Conservation (phyloP, 23 tunicate species). For the Diplosoma virens region DNA sequence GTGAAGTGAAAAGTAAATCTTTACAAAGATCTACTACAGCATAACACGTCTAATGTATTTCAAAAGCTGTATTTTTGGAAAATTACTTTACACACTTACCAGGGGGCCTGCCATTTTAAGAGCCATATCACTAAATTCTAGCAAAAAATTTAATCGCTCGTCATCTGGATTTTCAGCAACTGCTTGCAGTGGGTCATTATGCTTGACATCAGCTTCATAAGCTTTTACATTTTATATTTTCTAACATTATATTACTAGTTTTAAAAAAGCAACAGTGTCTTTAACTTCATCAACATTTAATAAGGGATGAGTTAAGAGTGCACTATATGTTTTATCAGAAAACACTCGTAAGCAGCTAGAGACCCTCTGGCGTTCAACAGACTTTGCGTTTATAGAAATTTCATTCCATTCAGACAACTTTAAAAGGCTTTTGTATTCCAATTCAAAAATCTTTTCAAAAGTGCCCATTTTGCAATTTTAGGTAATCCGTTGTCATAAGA, state of each 20-base stretch:
- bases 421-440: background rate
- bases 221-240: conserved; percentile 7
- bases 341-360: conserved; percentile 2
- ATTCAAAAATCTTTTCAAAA: background rate
- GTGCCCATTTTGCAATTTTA: conserved; percentile 17
- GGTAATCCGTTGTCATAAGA: conserved; percentile 2
- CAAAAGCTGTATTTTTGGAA: conserved; percentile 1
- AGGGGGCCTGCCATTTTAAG: conserved; percentile 14
- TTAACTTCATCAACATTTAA: background rate
- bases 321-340: conserved; percentile 4
- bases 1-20: background rate
- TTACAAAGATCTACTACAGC: conserved; percentile 10
- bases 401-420: background rate
- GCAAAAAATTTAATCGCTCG: background rate
- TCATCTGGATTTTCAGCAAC: background rate
- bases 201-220: background rate
- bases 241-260: conserved; percentile 1
- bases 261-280: conserved; percentile 1
- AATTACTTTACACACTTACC: background rate
- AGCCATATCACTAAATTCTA: conserved; percentile 27
- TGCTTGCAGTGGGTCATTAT: conserved; percentile 1
- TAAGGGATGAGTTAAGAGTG: background rate
- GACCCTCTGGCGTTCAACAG: conserved; percentile 5
- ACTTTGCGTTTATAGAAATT: background rate
- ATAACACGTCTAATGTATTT: conserved; percentile 17